A percentile compares a stretch with the other conserved stretches of the same genome.
Evolutionary conservation across 2,797 vertebrate species (phyloP).

Genomic region (Pterois miles): DNA sequence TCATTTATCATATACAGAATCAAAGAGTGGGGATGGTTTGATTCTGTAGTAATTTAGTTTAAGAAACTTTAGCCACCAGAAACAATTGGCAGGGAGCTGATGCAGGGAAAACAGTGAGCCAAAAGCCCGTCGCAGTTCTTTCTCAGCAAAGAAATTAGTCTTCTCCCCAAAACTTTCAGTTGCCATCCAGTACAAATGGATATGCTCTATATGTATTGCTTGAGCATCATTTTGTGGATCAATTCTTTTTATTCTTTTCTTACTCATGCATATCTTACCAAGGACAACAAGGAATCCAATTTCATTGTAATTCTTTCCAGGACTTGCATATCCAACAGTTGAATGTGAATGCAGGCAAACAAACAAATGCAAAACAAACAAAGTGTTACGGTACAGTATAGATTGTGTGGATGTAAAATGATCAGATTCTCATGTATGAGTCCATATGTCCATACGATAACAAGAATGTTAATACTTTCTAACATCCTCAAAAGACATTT

Average conservation of each 20-base stretch:
- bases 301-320: conserved; percentile 35
- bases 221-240: conserved; percentile 50
- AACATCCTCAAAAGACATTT: not conserved
- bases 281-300: conserved; percentile 52
- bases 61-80: conserved; percentile 44
- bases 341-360: conserved; percentile 1
- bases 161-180: conserved; percentile 29
- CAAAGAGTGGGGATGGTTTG: conserved; percentile 55
- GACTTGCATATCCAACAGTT: not conserved
- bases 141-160: conserved; percentile 28
- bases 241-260: conserved; percentile 51
- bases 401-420: not conserved
- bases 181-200: conserved; percentile 23
- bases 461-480: not conserved
- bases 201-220: conserved; percentile 48
- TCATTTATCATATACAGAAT: conserved; percentile 73
- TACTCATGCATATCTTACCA: conserved; percentile 53
- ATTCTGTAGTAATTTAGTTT: conserved; percentile 59
- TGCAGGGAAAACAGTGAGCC: conserved; percentile 34
- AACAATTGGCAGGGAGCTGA: conserved; percentile 56
- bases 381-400: no score
- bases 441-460: not conserved
- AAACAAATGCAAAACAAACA: no score
- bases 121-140: not conserved
- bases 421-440: not conserved